Percentiles rank a stretch among this genome's conserved stretches.
These are phyloP conservation scores for Hyles vespertilio DNA, from an alignment of 1,140 invertebrate species.

Conservation along the genomic window DNA sequence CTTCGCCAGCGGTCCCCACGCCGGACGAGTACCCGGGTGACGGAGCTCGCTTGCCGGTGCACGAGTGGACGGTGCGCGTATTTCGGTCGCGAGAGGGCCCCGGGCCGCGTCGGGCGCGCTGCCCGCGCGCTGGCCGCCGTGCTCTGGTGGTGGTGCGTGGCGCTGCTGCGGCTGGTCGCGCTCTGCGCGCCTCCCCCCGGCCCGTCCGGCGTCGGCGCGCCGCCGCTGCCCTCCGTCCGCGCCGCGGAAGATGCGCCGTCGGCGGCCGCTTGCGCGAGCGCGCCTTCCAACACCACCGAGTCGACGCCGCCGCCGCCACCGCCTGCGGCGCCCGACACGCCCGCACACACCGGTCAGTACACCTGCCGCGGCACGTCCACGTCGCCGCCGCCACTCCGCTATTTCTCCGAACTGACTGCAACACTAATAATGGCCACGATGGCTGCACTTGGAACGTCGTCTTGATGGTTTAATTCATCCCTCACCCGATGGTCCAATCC, in stretches of 20 bases:
- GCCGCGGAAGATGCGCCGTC: slow-evolving; percentile 62
- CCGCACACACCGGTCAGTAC: slow-evolving; percentile 58
- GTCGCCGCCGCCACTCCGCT: no score
- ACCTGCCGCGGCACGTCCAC: background rate
- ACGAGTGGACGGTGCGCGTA: slow-evolving; percentile 58
- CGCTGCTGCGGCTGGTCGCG: slow-evolving; percentile 72
- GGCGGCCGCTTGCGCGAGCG: slow-evolving; percentile 57
- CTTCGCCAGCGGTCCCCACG: slow-evolving; percentile 43
- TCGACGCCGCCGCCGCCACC: slow-evolving; percentile 31
- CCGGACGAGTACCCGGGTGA: slow-evolving; percentile 44
- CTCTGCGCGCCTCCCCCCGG: slow-evolving; percentile 67
- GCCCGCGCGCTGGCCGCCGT: slow-evolving; percentile 72
- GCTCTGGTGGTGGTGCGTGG: slow-evolving; percentile 73
- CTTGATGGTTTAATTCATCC: no score
- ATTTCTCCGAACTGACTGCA: no score
- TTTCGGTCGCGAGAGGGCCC: slow-evolving; percentile 65
- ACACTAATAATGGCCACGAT: no score
- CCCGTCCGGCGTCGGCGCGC: slow-evolving; percentile 43
- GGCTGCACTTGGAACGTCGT: no score
- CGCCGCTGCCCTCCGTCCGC: slow-evolving; percentile 49
- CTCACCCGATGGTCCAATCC: no score
- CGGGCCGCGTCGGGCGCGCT: slow-evolving; percentile 66
- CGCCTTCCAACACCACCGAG: slow-evolving; percentile 54
- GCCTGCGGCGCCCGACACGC: slow-evolving; percentile 33
- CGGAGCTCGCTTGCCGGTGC: slow-evolving; percentile 43